phyloP scores from a whole-genome alignment of 2,888 invertebrate species.

The Pseudococcus jackbeardsleyi region DNA sequence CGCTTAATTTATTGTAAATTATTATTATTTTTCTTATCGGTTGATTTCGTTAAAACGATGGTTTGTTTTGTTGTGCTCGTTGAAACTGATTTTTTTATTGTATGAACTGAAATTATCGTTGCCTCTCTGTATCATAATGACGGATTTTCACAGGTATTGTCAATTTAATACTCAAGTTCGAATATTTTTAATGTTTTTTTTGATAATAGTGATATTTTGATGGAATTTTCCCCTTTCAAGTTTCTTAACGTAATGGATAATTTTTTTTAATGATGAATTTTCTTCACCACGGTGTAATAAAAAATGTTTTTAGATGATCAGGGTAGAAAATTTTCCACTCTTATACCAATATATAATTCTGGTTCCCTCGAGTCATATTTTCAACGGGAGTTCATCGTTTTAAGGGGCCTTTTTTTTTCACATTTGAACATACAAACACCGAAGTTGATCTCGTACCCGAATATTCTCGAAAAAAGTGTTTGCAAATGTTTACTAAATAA shows the following conservation, averaged over 20 bases:
- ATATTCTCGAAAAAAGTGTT: not conserved
- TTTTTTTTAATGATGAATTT: too few relatives aligned
- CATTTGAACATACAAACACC: not conserved
- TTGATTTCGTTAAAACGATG: not conserved
- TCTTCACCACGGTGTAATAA: too few relatives aligned
- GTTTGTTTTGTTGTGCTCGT: not conserved
- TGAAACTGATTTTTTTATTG: not conserved
- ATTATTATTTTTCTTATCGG: not conserved
- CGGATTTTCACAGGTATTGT: conserved; percentile 18
- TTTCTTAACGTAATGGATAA: too few relatives aligned
- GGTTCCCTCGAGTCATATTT: not conserved
- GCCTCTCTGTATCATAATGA: not conserved
- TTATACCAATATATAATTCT: not conserved
- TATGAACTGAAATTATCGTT: conserved; percentile 5
- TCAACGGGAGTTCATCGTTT: not conserved
- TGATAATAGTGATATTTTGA: too few relatives aligned
- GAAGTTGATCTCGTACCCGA: not conserved
- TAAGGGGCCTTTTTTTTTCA: not conserved
- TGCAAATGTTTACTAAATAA: conserved; percentile 25
- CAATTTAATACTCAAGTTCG: not conserved
- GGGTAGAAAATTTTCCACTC: too few relatives aligned
- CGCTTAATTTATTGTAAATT: not conserved
- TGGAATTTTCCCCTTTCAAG: too few relatives aligned
- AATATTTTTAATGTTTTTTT: too few relatives aligned
- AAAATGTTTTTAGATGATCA: too few relatives aligned